Evolutionary conservation across 2,113 vertebrate species (phyloP).

Genomic region (Tringa solitaria): DNA sequence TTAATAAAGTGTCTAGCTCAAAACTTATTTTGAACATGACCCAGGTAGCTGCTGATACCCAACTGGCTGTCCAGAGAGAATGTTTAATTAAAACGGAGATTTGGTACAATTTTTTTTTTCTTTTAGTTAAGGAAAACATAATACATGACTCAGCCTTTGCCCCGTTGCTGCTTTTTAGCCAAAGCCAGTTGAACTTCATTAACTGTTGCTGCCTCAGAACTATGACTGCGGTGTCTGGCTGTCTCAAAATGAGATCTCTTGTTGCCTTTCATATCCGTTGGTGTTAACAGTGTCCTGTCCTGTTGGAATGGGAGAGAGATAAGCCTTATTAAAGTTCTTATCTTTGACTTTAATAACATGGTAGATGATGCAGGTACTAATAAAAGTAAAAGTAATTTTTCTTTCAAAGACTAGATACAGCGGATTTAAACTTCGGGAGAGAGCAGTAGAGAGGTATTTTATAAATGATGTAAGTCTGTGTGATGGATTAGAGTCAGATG

Average conservation of each 20-base stretch:
- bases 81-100: slow-evolving; percentile 30
- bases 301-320: slow-evolving; percentile 70
- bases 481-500: neutral
- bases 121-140: neutral
- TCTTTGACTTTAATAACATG: slow-evolving; percentile 79
- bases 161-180: neutral
- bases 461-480: neutral
- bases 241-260: slow-evolving; percentile 70
- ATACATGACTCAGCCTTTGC: slow-evolving; percentile 30
- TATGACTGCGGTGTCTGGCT: slow-evolving; percentile 30
- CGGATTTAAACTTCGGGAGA: neutral
- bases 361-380: slow-evolving; percentile 52
- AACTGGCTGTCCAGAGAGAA: neutral
- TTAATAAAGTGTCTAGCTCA: neutral
- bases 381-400: slow-evolving; percentile 67
- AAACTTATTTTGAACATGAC: neutral
- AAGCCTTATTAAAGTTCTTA: slow-evolving; percentile 94
- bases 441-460: neutral
- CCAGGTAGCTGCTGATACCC: neutral
- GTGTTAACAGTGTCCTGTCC: slow-evolving; percentile 57
- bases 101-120: neutral
- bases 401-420: slow-evolving; percentile 44
- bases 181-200: slow-evolving; percentile 21
- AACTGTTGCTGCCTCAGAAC: slow-evolving; percentile 32
- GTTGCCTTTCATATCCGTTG: slow-evolving; percentile 75